These are phyloP conservation scores for Megalonaias nervosa DNA, from an alignment of 1,140 invertebrate species.

Conservation along the genomic window DNA sequence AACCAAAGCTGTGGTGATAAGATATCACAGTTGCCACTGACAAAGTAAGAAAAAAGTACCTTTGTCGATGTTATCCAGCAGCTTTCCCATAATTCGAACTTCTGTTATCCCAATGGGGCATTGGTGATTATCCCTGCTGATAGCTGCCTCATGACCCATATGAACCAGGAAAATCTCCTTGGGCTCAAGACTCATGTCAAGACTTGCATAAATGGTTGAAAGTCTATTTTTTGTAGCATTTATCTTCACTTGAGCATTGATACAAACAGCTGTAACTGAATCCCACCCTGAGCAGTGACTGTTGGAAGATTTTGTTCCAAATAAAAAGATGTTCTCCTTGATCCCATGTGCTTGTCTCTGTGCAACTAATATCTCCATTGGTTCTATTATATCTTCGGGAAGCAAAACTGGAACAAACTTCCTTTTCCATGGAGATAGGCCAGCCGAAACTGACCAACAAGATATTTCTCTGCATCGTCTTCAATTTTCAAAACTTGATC, in stretches of 20 bases:
- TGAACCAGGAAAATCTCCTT: slow-evolving; percentile 14
- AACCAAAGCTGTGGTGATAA: too few relatives aligned
- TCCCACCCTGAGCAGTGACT: too few relatives aligned
- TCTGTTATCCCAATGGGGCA: slow-evolving; percentile 6
- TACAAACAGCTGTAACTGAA: too few relatives aligned
- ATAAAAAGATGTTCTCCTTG: slow-evolving; percentile 10
- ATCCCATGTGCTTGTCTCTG: not conserved
- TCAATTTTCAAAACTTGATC: too few relatives aligned
- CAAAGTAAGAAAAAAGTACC: not conserved
- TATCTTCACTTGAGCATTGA: too few relatives aligned
- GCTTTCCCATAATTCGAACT: slow-evolving; percentile 3
- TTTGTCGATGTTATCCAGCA: not conserved
- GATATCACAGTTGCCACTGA: too few relatives aligned
- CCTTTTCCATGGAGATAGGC: too few relatives aligned
- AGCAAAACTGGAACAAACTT: too few relatives aligned
- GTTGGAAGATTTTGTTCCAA: too few relatives aligned
- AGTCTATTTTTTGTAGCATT: slow-evolving; percentile 14
- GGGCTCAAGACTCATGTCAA: slow-evolving; percentile 1
- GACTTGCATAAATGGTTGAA: slow-evolving; percentile 12
- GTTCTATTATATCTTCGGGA: not conserved
- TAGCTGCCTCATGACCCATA: slow-evolving; percentile 11
- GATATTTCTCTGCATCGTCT: too few relatives aligned
- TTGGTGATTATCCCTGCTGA: slow-evolving; percentile 16
- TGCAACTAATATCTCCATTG: not conserved
- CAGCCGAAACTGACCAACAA: too few relatives aligned